Conservation (phyloP, 2,797 vertebrate genomes). For the Microcaecilia unicolor region DNA sequence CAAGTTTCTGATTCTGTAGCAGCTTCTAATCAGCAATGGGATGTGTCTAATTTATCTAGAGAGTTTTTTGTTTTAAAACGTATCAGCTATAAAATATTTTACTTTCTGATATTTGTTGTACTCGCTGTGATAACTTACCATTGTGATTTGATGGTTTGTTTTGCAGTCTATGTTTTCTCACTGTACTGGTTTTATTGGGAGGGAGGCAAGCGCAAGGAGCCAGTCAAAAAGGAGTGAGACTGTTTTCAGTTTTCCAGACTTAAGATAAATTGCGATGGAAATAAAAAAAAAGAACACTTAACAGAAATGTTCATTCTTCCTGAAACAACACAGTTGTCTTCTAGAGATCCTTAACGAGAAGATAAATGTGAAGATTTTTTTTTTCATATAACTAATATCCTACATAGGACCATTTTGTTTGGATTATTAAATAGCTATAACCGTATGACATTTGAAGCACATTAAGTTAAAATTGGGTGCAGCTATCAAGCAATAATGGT, state of each 20-base stretch:
- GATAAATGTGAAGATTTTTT: constrained; percentile 41
- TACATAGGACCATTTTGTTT: constrained; percentile 61
- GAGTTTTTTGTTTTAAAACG: constrained; percentile 52
- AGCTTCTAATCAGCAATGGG: constrained; percentile 25
- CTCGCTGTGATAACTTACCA: constrained; percentile 69
- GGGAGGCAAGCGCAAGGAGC: constrained; percentile 47
- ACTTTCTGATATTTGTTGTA: constrained; percentile 61
- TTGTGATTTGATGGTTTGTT: constrained; percentile 74
- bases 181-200: constrained; percentile 72
- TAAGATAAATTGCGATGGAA: constrained; percentile 20
- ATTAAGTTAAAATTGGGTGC: constrained; percentile 46
- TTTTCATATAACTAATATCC: constrained; percentile 56
- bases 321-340: constrained; percentile 38
- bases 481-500: constrained; percentile 39
- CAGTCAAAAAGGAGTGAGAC: constrained; percentile 42
- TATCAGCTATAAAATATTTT: constrained; percentile 57
- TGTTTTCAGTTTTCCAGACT: constrained; percentile 8
- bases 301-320: constrained; percentile 31
- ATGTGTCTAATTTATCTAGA: constrained; percentile 14
- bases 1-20: constrained; percentile 27
- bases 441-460: constrained; percentile 50
- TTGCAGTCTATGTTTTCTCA: constrained; percentile 72
- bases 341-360: constrained; percentile 38
- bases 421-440: constrained; percentile 57
- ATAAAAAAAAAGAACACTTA: constrained; percentile 30